Base-by-base conservation (phyloP, 2,888 invertebrate genomes). In the Apamea monoglypha region DNA sequence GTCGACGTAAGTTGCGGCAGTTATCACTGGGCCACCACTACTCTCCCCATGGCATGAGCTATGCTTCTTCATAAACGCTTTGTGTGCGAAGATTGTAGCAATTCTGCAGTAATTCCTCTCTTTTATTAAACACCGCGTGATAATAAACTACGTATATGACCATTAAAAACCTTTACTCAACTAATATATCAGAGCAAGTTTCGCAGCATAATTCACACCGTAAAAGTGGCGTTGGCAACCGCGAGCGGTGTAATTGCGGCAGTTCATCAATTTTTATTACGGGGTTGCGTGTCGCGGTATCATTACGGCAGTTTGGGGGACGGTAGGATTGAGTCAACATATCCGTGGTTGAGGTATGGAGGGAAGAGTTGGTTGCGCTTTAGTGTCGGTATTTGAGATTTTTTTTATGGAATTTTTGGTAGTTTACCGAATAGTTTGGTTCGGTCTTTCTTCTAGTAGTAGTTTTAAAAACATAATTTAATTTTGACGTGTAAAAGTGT, bases 241-340 rank as follows among this genome's bases (percentile, higher is more conserved):
- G 75, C 87, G 67, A 81, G 74, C 84, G 86, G 66, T 88, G 89
- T 92, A 90, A 91, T 92, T 92, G 92, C 89, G 83, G 89, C 85
- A 90, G 91, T 94, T 89, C 91, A 93, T 95, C 93, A 94, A 93
- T 94, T 94, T 94, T 94, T 94, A 95, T 95, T 90, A 91, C 93
- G 59, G 81, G 82, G 91, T 95, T 90, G 94, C 95, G 95, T 95
- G 94, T 75, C 63, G 81, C 83, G 89, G 88, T 86, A 83, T 83
- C 71, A 80, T 84, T 82, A 73, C 67, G 79, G 12, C 64, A 71
- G 56, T 74, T 63, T 44, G 81, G 68, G 75, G 81, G 64, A 69
- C 8, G 56, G 77, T 78, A 87, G 89, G 64, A 69, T 78, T 82
- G 61, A 74, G 82, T 78, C 75, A 79, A 84, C 61, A 56, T 71